Percentiles rank a stretch among this genome's conserved stretches.
These are phyloP conservation scores for Notothenia rossii DNA, from an alignment of 2,113 vertebrate species.

Conservation along the genomic window DNA sequence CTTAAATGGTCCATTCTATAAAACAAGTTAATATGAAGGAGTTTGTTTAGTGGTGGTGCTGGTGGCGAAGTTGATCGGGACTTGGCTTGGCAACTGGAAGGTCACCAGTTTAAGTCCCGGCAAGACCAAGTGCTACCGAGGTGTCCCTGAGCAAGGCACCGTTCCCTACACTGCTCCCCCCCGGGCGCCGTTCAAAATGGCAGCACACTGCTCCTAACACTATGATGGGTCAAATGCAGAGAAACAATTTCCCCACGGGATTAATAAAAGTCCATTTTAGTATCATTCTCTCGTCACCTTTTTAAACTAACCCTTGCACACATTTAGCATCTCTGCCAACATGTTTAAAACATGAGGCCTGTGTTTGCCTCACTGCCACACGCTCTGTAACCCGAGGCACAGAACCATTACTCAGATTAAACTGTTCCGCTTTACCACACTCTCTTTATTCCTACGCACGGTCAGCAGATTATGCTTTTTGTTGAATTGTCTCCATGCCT, in stretches of 20 bases:
- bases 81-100: too few relatives aligned
- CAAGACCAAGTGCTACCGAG: too few relatives aligned
- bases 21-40: background rate
- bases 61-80: too few relatives aligned
- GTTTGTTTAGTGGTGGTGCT: too few relatives aligned
- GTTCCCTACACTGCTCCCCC: too few relatives aligned
- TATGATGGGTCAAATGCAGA: too few relatives aligned
- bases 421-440: conserved; percentile 10
- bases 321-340: conserved; percentile 19
- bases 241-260: too few relatives aligned
- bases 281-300: background rate
- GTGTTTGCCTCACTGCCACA: conserved; percentile 31
- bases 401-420: conserved; percentile 35
- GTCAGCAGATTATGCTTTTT: background rate
- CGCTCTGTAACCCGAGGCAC: conserved; percentile 73
- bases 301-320: background rate
- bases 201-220: too few relatives aligned
- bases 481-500: background rate
- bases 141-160: too few relatives aligned
- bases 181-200: too few relatives aligned
- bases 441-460: background rate
- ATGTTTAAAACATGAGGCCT: conserved; percentile 72
- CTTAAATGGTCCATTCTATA: background rate
- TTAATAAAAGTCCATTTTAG: too few relatives aligned
- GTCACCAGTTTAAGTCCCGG: too few relatives aligned